A percentile compares a stretch with the other conserved stretches of the same genome.
These are phyloP conservation scores for Oligia latruncula DNA, from an alignment of 2,888 invertebrate species.

Conservation along the genomic window DNA sequence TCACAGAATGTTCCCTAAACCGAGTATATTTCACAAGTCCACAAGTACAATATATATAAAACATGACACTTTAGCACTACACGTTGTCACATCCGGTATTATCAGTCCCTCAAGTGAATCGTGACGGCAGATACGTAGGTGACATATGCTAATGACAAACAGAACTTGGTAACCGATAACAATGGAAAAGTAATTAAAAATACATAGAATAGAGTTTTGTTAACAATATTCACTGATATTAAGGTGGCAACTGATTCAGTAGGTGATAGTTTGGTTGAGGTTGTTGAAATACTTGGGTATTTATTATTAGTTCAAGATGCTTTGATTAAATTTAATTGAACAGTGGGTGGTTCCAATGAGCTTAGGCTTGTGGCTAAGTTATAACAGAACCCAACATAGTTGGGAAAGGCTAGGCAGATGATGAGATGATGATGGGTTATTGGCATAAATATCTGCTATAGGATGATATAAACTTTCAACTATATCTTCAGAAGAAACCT, in stretches of 20 bases:
- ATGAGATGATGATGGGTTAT: no score
- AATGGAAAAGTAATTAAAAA: constrained; percentile 60
- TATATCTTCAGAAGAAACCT: background rate
- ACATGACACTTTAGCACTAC: constrained; percentile 29
- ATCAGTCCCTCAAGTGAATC: constrained; percentile 74
- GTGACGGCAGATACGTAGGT: constrained; percentile 71
- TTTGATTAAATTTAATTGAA: background rate
- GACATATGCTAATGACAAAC: constrained; percentile 65
- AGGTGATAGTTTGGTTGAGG: background rate
- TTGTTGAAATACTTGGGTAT: background rate
- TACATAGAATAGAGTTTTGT: constrained; percentile 36
- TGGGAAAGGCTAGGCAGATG: no score
- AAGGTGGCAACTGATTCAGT: constrained; percentile 44
- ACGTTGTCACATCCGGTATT: constrained; percentile 62
- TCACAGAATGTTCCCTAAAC: background rate
- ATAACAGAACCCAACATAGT: no score
- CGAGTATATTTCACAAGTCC: background rate
- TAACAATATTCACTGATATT: constrained; percentile 33
- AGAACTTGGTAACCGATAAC: constrained; percentile 56
- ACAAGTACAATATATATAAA: constrained; percentile 36
- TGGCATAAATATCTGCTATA: background rate
- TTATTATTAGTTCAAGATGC: background rate
- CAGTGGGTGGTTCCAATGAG: no score
- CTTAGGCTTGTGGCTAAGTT: no score
- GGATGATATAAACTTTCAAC: background rate